Conservation (phyloP, 2,888 invertebrate genomes). For the Lutraria lutraria region DNA sequence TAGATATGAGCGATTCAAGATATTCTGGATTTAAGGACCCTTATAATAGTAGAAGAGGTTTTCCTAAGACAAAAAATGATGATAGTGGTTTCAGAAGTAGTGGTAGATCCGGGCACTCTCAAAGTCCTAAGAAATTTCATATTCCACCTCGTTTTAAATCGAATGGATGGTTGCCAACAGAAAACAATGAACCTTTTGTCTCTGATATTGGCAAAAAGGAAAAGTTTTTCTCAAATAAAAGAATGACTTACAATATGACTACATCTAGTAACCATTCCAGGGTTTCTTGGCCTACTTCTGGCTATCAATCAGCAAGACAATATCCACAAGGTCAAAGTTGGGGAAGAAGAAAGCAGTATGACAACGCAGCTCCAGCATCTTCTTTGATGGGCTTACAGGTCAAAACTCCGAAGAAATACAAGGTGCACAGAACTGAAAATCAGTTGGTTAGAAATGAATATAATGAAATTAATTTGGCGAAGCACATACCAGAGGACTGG, state of each 20-base stretch:
- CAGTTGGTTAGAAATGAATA: not conserved
- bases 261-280: not conserved
- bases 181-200: not conserved
- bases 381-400: conserved; percentile 18
- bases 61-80: not conserved
- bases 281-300: not conserved
- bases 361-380: not conserved
- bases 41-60: not conserved
- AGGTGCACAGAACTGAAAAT: not conserved
- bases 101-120: not conserved
- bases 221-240: not conserved
- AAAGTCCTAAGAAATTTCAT: not conserved
- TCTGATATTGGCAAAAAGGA: not conserved
- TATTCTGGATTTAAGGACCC: not conserved
- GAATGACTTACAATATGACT: not conserved
- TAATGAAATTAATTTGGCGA: not conserved
- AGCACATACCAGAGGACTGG: conserved; percentile 53
- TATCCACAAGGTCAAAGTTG: not conserved
- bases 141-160: not conserved
- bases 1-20: conserved; percentile 1
- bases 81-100: not conserved
- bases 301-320: not conserved
- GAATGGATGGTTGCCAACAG: not conserved
- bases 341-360: not conserved
- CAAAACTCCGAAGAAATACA: conserved; percentile 30